A percentile compares a stretch with the other conserved stretches of the same genome.
phyloP scores from a whole-genome alignment of 2,113 vertebrate species.

The Amia ocellicauda region DNA sequence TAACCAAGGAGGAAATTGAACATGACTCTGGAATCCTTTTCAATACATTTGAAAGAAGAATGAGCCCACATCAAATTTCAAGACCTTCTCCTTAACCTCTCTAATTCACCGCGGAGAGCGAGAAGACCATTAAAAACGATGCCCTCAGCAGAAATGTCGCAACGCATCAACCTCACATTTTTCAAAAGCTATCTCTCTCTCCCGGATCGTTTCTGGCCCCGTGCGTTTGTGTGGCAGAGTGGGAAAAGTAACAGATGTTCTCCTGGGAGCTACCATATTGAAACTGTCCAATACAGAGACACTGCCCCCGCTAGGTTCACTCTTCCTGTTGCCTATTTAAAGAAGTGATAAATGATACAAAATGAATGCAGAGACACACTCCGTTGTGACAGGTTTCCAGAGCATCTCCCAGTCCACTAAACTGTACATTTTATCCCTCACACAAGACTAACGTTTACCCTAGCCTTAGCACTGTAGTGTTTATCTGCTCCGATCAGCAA shows the following conservation, averaged over 20 bases:
- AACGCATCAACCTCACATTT: background rate
- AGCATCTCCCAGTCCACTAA: too few species aligned
- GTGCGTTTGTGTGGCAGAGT: background rate
- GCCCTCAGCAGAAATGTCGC: background rate
- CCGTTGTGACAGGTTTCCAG: too few species aligned
- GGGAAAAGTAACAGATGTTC: conserved; percentile 1
- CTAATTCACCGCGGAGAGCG: background rate
- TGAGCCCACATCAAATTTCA: conserved; percentile 13
- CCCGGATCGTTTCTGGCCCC: background rate
- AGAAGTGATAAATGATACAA: too few species aligned
- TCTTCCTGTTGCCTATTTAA: too few species aligned
- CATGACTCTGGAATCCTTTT: background rate
- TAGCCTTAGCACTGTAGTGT: too few species aligned
- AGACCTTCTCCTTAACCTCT: background rate
- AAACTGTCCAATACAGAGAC: background rate
- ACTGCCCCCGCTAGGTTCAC: too few species aligned
- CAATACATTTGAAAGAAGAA: conserved; percentile 10
- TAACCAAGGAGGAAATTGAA: too few species aligned
- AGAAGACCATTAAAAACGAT: background rate
- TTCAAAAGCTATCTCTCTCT: background rate
- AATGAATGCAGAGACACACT: too few species aligned
- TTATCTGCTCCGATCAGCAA: too few species aligned
- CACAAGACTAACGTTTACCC: too few species aligned
- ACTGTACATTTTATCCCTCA: too few species aligned
- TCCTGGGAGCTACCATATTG: background rate